These are phyloP conservation scores for Xylota segnis DNA, from an alignment of 2,888 invertebrate species.

Conservation along the genomic window DNA sequence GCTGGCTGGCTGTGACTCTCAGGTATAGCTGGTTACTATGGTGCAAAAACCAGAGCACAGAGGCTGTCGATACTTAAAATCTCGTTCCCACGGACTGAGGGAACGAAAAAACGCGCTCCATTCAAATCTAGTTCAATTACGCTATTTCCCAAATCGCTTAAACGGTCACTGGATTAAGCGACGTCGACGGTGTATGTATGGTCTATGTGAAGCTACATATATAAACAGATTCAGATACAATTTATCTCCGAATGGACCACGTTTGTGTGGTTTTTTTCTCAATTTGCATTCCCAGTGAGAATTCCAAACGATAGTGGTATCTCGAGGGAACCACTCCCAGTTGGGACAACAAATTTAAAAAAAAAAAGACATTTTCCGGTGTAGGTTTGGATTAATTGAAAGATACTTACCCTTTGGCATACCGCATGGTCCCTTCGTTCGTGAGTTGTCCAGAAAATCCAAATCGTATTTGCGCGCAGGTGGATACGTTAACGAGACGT, in stretches of 20 bases:
- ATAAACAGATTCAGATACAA: conserved; percentile 29
- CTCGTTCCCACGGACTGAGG: conserved; percentile 68
- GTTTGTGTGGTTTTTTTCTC: conserved; percentile 10
- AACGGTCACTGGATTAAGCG: conserved; percentile 46
- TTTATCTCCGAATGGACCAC: conserved; percentile 26
- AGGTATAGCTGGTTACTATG: too few relatives aligned
- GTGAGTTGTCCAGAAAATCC: conserved; percentile 96
- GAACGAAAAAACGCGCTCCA: conserved; percentile 38
- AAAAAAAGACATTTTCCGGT: not conserved
- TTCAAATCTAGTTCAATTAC: conserved; percentile 74
- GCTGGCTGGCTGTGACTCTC: not conserved
- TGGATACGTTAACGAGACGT: conserved; percentile 95
- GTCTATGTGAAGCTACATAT: not conserved
- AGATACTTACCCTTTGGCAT: conserved; percentile 95
- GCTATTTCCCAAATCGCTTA: conserved; percentile 72
- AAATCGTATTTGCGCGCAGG: conserved; percentile 94
- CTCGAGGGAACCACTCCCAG: conserved; percentile 44
- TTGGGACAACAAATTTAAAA: not conserved
- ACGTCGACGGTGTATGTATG: conserved; percentile 2
- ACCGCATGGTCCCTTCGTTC: conserved; percentile 96
- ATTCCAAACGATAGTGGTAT: not conserved
- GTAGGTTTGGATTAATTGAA: conserved; percentile 15
- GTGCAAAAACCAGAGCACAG: conserved; percentile 43
- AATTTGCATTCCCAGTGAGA: conserved; percentile 36
- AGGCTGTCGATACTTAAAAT: conserved; percentile 52